Percentiles rank a stretch among this genome's conserved stretches.
These are phyloP conservation scores for Porites lobata DNA, from an alignment of 92 coral and sea anemone species.

Conservation along the genomic window DNA sequence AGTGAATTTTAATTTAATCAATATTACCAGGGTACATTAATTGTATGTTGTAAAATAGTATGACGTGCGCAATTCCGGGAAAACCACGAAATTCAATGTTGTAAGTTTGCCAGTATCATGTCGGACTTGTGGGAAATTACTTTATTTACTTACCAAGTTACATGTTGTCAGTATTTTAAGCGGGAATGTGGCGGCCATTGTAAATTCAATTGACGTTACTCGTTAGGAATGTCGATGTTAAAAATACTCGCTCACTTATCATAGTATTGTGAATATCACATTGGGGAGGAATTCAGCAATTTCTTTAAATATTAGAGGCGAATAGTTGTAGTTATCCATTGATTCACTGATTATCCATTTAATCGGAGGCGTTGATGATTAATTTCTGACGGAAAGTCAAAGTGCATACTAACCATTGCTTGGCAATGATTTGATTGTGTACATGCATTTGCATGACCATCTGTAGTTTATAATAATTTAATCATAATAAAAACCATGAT, in stretches of 20 bases:
- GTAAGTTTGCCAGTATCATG: conserved; percentile 12
- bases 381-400: conserved; percentile 5
- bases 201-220: conserved; percentile 6
- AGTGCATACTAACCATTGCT: conserved; percentile 18
- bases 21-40: not conserved
- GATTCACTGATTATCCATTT: conserved; percentile 8
- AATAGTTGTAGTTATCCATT: not conserved
- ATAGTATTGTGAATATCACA: not conserved
- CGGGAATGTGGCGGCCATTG: not conserved
- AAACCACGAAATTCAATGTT: conserved; percentile 11
- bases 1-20: not conserved
- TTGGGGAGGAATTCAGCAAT: not conserved
- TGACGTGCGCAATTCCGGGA: not conserved
- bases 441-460: conserved; percentile 43
- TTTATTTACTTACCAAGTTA: not conserved
- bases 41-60: not conserved
- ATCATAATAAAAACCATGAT: not conserved
- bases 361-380: not conserved
- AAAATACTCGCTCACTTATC: not conserved
- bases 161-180: not conserved
- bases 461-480: not conserved
- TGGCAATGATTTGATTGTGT: conserved; percentile 20
- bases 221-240: conserved; percentile 18
- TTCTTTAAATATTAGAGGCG: not conserved
- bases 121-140: not conserved